Evolutionary conservation across 2,888 invertebrate species (phyloP).

Genomic region (Dexiosoma caninum): DNA sequence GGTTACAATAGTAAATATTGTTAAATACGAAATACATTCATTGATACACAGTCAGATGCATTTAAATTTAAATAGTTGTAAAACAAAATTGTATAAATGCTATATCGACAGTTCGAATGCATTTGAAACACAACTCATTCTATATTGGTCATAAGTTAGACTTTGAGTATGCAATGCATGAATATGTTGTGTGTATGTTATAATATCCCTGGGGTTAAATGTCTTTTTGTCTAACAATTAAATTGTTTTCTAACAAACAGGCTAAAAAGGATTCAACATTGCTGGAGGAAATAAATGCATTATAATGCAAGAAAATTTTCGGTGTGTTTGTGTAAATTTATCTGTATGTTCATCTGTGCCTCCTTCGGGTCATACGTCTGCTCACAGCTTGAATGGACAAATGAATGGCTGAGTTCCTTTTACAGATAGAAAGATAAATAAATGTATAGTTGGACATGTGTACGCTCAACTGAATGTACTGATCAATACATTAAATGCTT

Average conservation of each 20-base stretch:
- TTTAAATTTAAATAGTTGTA: slow-evolving; percentile 12
- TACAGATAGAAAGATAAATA: slow-evolving; percentile 19
- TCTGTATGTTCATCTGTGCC: not conserved
- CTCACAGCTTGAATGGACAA: slow-evolving; percentile 30
- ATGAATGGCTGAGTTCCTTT: slow-evolving; percentile 22
- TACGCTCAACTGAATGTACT: slow-evolving; percentile 28
- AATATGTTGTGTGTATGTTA: not conserved
- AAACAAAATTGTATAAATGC: not conserved
- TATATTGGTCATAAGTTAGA: not conserved
- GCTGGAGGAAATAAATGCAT: slow-evolving; percentile 37
- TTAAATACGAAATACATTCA: slow-evolving; percentile 36
- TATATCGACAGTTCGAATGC: not conserved
- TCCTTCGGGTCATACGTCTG: not conserved
- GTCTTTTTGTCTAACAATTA: slow-evolving; percentile 55
- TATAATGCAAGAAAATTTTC: slow-evolving; percentile 31
- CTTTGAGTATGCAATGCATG: not conserved
- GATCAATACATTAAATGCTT: slow-evolving; percentile 45
- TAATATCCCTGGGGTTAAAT: slow-evolving; percentile 50
- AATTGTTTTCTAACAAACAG: slow-evolving; percentile 17
- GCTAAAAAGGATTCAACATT: not conserved
- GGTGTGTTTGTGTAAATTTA: not conserved
- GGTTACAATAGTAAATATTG: slow-evolving; percentile 62
- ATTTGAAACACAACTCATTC: not conserved
- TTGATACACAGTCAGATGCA: not conserved
- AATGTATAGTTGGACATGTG: slow-evolving; percentile 1